Evolutionary conservation across 1,140 invertebrate species (phyloP), one percentile per base, ranked within the genome.

Genomic region (Acromyrmex echinatior): DNA sequence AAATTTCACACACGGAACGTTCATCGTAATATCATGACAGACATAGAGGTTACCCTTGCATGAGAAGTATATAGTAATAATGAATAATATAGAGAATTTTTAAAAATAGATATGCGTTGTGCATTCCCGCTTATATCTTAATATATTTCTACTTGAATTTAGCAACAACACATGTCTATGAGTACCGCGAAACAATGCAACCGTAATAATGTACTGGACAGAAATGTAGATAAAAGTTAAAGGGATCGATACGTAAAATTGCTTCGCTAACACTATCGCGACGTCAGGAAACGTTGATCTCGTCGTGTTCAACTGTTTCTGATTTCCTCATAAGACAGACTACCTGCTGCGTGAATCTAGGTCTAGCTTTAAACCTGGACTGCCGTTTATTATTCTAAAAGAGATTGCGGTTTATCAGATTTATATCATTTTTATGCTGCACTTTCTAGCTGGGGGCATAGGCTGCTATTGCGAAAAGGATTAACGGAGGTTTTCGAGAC

Each of bases 21-120:
- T 74, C 49, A 62, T 73, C 39, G 18, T 31, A 21, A 73, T 62
- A 74, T 74, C 25, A 21, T 31, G 56, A 82, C 12, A 74, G 31
- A 31, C 16, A 28, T 25, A 70, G 39, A 70, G n/a, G 6, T 53
- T 74, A 45, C 3, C 25, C 35, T 16, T 31, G 53, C 53, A 56
- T 60, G 68, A 82, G 28, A 60, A 80, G 45, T 56, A 56, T 53
- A 10, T 45, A 21, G 21, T 21, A 45, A 45, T 60, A 49, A 25
- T 18, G n/a, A 21, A 28, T 39, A 53, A 12, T 45, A 45, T 10
- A 45, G 9, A 56, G 39, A 25, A 81, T 25, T n/a, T 53, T 12
- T 66, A 18, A 66, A 49, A 51, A 21, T 45, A 45, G n/a, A 35
- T 14, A 28, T 18, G 16, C 35, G 3, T 31, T 31, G 31, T 31